Conservation (phyloP, 2,888 invertebrate species). For the Noctua comes region DNA sequence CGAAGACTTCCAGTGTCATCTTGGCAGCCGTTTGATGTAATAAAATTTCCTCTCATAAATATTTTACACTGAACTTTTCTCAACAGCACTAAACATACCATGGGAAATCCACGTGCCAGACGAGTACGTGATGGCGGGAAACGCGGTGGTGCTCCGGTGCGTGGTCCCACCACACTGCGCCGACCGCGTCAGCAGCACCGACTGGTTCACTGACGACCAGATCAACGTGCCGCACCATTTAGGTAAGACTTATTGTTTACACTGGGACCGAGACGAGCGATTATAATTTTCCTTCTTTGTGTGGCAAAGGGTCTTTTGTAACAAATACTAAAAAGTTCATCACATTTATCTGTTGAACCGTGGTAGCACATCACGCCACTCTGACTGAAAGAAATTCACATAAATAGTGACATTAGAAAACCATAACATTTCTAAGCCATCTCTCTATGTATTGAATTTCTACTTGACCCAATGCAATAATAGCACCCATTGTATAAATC, state of each 20-base stretch:
- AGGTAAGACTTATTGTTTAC: conserved; percentile 72
- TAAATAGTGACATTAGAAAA: neutral
- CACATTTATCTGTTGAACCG: neutral
- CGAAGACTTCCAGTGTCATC: neutral
- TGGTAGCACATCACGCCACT: neutral
- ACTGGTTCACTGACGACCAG: conserved; percentile 96
- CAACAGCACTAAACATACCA: conserved; percentile 94
- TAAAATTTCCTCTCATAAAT: neutral
- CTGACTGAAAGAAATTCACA: neutral
- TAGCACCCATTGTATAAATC: conserved; percentile 16
- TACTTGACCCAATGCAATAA: conserved; percentile 11
- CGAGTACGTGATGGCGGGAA: conserved; percentile 97
- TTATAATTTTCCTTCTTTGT: neutral
- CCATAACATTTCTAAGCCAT: neutral
- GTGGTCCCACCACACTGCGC: conserved; percentile 96
- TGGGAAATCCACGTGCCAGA: conserved; percentile 97
- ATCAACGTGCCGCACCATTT: conserved; percentile 91
- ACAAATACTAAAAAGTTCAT: neutral
- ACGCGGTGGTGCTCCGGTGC: conserved; percentile 97
- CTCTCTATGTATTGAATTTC: conserved; percentile 26
- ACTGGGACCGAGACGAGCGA: neutral
- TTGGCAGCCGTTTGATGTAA: neutral
- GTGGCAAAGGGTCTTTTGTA: neutral
- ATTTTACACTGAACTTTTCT: neutral
- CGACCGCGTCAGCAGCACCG: conserved; percentile 96